These are phyloP conservation scores for Nettapus auritus DNA, from an alignment of 2,113 vertebrate genomes.

Conservation along the genomic window DNA sequence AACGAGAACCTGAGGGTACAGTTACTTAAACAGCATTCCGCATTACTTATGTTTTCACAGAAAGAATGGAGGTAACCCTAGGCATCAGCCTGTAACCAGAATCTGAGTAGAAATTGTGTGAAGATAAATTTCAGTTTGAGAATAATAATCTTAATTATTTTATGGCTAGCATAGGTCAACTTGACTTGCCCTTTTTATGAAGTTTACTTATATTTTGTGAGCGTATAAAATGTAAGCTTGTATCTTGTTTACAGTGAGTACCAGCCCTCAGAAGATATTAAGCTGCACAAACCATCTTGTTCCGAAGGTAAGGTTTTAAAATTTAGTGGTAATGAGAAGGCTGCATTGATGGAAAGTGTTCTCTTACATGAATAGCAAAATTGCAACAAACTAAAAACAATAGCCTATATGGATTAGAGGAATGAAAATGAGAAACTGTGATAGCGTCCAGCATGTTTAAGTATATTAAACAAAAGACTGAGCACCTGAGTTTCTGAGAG, in stretches of 20 bases:
- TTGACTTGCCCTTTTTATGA: background rate
- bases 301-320: constrained; percentile 60
- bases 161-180: background rate
- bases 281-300: background rate
- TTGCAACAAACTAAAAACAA: background rate
- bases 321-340: background rate
- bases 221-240: background rate
- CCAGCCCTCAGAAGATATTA: constrained; percentile 36
- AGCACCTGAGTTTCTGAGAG: background rate
- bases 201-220: background rate
- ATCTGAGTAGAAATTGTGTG: background rate
- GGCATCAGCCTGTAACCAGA: background rate
- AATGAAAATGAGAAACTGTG: background rate
- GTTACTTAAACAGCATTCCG: background rate
- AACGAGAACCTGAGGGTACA: background rate
- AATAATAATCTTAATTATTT: background rate
- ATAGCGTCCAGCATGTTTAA: background rate
- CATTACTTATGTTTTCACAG: background rate
- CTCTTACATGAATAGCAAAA: background rate
- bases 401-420: background rate
- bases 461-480: rapidly evolving
- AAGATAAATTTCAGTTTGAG: background rate
- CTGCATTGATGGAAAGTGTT: background rate
- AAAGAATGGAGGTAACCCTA: background rate
- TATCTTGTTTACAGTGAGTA: constrained; percentile 59